These are phyloP conservation scores for Dromaius novaehollandiae DNA, from an alignment of 2,113 vertebrate genomes.

Conservation along the genomic window DNA sequence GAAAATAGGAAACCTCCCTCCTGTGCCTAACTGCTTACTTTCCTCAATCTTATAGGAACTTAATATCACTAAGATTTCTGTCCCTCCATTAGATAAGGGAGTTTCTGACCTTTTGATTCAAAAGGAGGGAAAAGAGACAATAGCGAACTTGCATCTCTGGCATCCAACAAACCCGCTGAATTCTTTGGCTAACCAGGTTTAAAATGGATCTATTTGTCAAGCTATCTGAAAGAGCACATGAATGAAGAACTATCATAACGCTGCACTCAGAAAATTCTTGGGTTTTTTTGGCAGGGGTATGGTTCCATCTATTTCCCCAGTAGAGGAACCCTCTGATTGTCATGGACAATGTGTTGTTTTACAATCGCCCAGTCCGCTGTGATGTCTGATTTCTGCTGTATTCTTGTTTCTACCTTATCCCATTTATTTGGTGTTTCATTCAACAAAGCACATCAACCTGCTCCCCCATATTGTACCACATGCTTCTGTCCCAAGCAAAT, in stretches of 20 bases:
- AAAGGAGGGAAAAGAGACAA: neutral
- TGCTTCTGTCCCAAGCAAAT: neutral
- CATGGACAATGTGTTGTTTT: neutral
- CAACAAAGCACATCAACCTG: fast-evolving
- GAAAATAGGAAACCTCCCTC: neutral
- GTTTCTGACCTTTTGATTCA: neutral
- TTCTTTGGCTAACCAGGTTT: neutral
- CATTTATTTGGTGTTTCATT: neutral
- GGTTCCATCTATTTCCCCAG: neutral
- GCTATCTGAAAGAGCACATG: neutral
- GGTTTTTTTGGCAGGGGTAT: neutral
- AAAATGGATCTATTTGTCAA: neutral
- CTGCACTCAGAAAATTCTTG: neutral
- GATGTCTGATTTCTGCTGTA: neutral
- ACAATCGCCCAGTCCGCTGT: fast-evolving
- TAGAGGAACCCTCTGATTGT: neutral
- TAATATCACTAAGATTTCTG: fast-evolving
- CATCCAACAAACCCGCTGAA: neutral
- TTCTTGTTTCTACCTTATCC: neutral
- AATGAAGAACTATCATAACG: fast-evolving
- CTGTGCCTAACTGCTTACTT: neutral
- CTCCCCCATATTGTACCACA: neutral
- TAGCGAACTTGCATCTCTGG: neutral
- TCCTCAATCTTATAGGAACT: neutral
- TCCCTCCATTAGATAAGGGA: neutral